phyloP scores from a whole-genome alignment of 2,113 vertebrate species.

The Crotalus helleri region DNA sequence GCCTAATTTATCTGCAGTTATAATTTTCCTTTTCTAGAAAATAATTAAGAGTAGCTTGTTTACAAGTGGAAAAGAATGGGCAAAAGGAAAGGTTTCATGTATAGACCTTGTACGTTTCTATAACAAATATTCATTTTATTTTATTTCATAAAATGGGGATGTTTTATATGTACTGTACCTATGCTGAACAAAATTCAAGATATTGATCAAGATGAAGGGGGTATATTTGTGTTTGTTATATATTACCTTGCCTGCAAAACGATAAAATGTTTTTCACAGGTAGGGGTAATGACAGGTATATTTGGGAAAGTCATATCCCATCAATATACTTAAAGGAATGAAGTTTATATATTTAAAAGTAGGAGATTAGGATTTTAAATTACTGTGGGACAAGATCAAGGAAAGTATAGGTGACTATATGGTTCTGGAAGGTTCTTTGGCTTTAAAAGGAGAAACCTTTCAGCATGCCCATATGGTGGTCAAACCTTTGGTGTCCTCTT shows the following conservation, averaged over 20 bases:
- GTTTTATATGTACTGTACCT: neutral
- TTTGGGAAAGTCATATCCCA: neutral
- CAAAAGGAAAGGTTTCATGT: neutral
- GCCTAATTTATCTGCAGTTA: constrained; percentile 22
- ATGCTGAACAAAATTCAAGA: constrained; percentile 2
- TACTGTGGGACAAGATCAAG: neutral
- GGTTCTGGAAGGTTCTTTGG: no score
- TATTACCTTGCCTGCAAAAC: neutral
- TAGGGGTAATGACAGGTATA: neutral
- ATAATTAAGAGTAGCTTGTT: neutral
- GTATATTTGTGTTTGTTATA: neutral
- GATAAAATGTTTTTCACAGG: neutral
- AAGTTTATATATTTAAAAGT: neutral
- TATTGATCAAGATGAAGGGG: constrained; percentile 6
- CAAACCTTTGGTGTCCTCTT: neutral
- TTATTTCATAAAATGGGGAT: neutral
- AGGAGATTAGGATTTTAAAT: neutral
- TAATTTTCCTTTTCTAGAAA: constrained; percentile 42
- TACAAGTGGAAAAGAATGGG: constrained; percentile 19
- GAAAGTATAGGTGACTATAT: no score
- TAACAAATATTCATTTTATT: neutral
- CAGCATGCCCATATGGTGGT: no score
- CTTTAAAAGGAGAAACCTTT: no score
- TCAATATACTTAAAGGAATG: neutral
- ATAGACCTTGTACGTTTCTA: neutral